phyloP scores from a whole-genome alignment of 2,113 vertebrate species.

The Madoqua kirkii region DNA sequence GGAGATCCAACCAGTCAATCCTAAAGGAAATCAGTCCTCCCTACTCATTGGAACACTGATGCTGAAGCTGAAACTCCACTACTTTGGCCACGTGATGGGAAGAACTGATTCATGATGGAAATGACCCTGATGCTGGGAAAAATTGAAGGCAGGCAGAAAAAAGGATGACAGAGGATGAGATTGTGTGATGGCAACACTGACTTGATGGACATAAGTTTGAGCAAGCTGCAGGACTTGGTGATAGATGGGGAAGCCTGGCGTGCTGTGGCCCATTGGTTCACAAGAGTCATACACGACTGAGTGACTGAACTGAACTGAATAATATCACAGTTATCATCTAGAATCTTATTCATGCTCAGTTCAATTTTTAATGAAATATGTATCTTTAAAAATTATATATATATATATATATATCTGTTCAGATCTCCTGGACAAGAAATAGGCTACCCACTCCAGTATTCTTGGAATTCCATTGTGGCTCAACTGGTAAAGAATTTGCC shows the following conservation, averaged over 20 bases:
- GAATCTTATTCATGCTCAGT: neutral
- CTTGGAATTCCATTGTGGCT: neutral
- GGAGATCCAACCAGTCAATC: neutral
- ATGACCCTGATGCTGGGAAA: neutral
- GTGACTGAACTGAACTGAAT: fast-evolving
- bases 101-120: neutral
- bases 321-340: neutral
- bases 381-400: neutral
- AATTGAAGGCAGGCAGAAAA: neutral
- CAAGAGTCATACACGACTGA: neutral
- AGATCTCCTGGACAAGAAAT: neutral
- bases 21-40: neutral
- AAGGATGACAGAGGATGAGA: neutral
- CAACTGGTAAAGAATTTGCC: neutral
- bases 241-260: fast-evolving
- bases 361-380: neutral
- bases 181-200: neutral
- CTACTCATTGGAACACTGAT: neutral
- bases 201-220: neutral
- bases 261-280: neutral
- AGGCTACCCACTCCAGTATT: neutral
- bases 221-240: neutral
- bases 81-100: neutral
- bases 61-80: neutral
- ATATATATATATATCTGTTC: neutral